Conservation (phyloP, 2,113 vertebrate species). For the Mastomys natalensis region DNA sequence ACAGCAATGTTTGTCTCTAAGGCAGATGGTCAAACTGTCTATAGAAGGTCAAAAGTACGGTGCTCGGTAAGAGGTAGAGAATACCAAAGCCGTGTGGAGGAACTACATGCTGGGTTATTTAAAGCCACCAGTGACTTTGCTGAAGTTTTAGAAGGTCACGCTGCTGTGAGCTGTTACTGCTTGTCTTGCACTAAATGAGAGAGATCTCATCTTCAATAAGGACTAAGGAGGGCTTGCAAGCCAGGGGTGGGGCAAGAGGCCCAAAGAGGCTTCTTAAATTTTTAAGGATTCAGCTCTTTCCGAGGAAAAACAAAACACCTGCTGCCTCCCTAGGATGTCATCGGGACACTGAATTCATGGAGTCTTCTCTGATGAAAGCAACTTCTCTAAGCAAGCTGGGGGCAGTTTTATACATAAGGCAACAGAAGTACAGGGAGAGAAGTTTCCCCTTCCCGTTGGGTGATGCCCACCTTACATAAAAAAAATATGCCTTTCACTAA, state of each 20-base stretch:
- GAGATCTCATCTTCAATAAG: background rate
- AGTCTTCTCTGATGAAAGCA: slow-evolving; percentile 64
- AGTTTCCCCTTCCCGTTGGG: slow-evolving; percentile 64
- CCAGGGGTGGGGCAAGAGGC: background rate
- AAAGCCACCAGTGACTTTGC: slow-evolving; percentile 79
- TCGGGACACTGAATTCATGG: slow-evolving; percentile 54
- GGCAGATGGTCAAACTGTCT: slow-evolving; percentile 86
- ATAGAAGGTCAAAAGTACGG: slow-evolving; percentile 84
- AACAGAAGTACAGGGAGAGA: slow-evolving; percentile 57
- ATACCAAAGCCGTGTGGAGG: slow-evolving; percentile 83
- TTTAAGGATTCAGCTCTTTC: slow-evolving; percentile 69
- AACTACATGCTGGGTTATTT: slow-evolving; percentile 79
- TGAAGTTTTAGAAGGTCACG: slow-evolving; percentile 80
- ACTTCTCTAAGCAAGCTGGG: slow-evolving; percentile 28
- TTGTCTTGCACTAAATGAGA: slow-evolving; percentile 58
- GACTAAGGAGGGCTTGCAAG: background rate
- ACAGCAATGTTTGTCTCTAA: slow-evolving; percentile 85
- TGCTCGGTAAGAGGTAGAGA: slow-evolving; percentile 88
- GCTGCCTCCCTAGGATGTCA: slow-evolving; percentile 55
- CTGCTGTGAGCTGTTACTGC: slow-evolving; percentile 62
- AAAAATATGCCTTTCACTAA: slow-evolving; percentile 59
- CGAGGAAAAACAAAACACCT: slow-evolving; percentile 60
- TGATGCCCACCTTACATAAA: slow-evolving; percentile 54
- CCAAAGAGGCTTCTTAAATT: slow-evolving; percentile 69
- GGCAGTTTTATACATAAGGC: slow-evolving; percentile 74